Base-by-base conservation (phyloP, 2,888 invertebrate species). In the Steinernema scapterisci region DNA sequence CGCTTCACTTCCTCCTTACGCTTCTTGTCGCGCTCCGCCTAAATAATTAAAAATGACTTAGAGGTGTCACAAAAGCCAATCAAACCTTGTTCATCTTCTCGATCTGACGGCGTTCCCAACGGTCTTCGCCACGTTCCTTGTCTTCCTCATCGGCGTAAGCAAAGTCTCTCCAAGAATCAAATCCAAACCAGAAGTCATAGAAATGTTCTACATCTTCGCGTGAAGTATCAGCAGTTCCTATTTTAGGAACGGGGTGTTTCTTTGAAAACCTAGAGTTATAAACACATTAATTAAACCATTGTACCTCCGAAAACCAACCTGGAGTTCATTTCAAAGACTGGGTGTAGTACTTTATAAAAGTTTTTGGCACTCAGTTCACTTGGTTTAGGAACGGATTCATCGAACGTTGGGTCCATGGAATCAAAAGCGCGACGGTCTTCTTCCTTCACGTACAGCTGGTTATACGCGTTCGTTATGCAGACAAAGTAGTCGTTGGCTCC, bases 141-240 rank as follows among this genome's bases (percentile, higher is more conserved):
- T 97, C 97, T 88, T 99, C 97, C 89, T 97, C 97, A 88, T 99
- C 99, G 82, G 96, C 90, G 88, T 99, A 99, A 0, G 97, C 97
- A 89, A 93, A 99, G 88, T 99, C 99, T 78, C 99, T 91, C 99
- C 99, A 99, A 0, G 97, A 97, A 82, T 96, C 95, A 89, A 97
- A 99, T 85, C 95, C 93, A 88, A 90, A 90, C 99, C 99, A 99
- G 89, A 97, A 99, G 19, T 93, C 92, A 88, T 99, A 99, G 89
- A 99, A 99, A 70, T 91, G 89, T 87, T 97, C 95, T 0, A 99
- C 97, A 85, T 93, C 92, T 80, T 93, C 92, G 73, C 95, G 91
- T 0, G 92, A 90, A 73, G 93, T 92, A 76, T 92, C 90, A n/a
- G 91, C 91, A 86, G 92, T 92, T 7, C 92, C 94, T 72, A 99